Evolutionary conservation across 2,888 invertebrate species (phyloP).

Genomic region (Idaea dimidiata): DNA sequence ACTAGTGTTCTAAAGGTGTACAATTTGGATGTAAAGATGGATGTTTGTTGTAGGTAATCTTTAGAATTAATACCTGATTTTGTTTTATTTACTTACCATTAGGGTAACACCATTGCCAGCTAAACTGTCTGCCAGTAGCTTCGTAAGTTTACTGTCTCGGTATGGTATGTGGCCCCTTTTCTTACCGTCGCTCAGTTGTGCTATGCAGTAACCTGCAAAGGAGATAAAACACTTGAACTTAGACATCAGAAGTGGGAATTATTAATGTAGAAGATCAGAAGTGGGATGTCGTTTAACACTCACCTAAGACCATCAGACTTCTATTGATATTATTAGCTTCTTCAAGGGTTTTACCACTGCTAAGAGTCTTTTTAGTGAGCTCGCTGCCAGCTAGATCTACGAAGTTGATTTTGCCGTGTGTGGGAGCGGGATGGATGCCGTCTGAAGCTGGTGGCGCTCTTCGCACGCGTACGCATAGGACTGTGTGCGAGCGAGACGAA

Average conservation of each 20-base stretch:
- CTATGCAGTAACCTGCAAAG: slow-evolving; percentile 92
- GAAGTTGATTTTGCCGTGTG: slow-evolving; percentile 96
- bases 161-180: slow-evolving; percentile 95
- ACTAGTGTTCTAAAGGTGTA: too few relatives aligned
- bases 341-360: slow-evolving; percentile 92
- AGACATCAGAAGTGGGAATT: not conserved
- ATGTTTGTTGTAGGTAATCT: too few relatives aligned
- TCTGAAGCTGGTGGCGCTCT: slow-evolving; percentile 89
- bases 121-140: slow-evolving; percentile 94
- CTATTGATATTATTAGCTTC: slow-evolving; percentile 98
- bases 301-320: slow-evolving; percentile 95
- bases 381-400: slow-evolving; percentile 98
- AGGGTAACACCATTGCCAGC: slow-evolving; percentile 96
- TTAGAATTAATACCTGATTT: too few relatives aligned
- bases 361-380: slow-evolving; percentile 95
- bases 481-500: slow-evolving; percentile 95
- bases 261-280: not conserved
- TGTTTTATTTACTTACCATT: slow-evolving; percentile 83
- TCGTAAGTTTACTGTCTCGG: slow-evolving; percentile 96
- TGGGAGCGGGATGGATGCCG: slow-evolving; percentile 91
- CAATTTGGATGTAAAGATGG: too few relatives aligned
- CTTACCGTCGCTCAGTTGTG: slow-evolving; percentile 91
- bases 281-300: slow-evolving; percentile 32
- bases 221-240: not conserved
- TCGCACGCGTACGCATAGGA: slow-evolving; percentile 94